These are phyloP conservation scores for Crambe crambe DNA, from an alignment of 37 sponge, comb jelly and placozoan species.

Conservation along the genomic window DNA sequence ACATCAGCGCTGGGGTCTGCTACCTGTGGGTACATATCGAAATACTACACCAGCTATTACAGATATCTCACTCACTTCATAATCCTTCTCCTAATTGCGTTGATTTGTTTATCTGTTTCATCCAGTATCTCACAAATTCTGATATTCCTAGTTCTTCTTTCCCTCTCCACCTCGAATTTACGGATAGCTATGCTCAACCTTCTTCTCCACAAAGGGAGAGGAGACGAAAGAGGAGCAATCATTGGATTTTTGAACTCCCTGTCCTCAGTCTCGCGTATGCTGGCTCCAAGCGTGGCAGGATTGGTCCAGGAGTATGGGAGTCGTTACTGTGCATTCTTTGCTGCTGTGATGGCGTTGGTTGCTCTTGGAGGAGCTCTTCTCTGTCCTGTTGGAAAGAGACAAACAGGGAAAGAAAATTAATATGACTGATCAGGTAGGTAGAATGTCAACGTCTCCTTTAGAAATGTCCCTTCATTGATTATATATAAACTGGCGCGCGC, in stretches of 20 bases:
- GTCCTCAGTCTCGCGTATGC: constrained; percentile 58
- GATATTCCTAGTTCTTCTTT: constrained; percentile 47
- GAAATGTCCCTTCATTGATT: too few species aligned
- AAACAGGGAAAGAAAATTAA: too few species aligned
- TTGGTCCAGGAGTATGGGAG: constrained; percentile 42
- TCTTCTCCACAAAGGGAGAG: constrained; percentile 31
- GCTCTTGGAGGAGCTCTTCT: constrained; percentile 13
- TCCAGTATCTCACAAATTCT: constrained; percentile 23
- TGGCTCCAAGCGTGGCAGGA: constrained; percentile 69
- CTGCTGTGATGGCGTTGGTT: constrained; percentile 19
- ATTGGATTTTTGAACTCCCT: constrained; percentile 72
- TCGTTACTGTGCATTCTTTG: constrained; percentile 28
- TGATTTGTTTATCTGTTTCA: constrained; percentile 30
- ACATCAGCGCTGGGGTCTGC: constrained; percentile 34
- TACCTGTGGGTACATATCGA: constrained; percentile 38
- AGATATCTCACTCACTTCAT: constrained; percentile 45
- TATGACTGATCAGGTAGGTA: too few species aligned
- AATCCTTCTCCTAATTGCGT: constrained; percentile 31
- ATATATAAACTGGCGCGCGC: too few species aligned
- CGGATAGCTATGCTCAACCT: constrained; percentile 51
- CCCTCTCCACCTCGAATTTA: constrained; percentile 60
- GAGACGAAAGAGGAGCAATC: constrained; percentile 66
- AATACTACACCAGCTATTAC: constrained; percentile 34
- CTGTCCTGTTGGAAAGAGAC: too few species aligned
- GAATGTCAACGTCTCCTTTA: too few species aligned